Percentiles rank a stretch among this genome's conserved stretches.
Evolutionary conservation across 2,888 invertebrate species (phyloP).

Genomic region (Stenodema calcarata): DNA sequence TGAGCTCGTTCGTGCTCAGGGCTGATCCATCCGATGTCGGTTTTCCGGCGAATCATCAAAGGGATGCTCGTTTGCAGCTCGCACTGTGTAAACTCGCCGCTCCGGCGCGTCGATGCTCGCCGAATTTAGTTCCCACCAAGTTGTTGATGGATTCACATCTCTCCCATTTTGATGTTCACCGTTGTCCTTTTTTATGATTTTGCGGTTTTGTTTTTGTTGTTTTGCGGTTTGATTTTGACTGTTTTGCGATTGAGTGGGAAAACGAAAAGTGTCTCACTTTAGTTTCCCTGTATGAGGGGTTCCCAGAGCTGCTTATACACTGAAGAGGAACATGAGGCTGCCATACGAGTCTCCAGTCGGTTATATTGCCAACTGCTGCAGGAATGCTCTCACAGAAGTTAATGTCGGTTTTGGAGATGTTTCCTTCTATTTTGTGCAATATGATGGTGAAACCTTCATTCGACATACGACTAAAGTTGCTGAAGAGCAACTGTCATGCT

Average conservation of each 20-base stretch:
- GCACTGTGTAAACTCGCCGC: background rate
- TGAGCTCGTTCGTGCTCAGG: background rate
- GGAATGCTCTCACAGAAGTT: too few relatives aligned
- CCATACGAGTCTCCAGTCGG: too few relatives aligned
- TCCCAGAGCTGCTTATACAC: background rate
- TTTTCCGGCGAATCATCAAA: too few relatives aligned
- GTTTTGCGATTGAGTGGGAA: constrained; percentile 23
- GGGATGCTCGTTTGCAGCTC: background rate
- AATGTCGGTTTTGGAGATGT: too few relatives aligned
- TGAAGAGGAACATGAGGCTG: too few relatives aligned
- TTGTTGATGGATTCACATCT: background rate
- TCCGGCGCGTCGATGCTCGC: background rate
- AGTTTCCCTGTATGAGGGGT: constrained; percentile 12
- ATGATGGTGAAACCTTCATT: too few relatives aligned
- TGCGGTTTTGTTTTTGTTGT: too few relatives aligned
- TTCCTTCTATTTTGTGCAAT: too few relatives aligned
- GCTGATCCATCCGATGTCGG: background rate
- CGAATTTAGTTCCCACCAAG: background rate
- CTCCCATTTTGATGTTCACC: background rate
- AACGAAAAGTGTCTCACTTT: constrained; percentile 33
- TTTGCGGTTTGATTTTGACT: constrained; percentile 6
- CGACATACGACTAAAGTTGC: too few relatives aligned
- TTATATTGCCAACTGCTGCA: too few relatives aligned
- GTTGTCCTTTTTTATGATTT: background rate
- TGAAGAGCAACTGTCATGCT: too few relatives aligned